Base-by-base conservation (phyloP, 2,797 vertebrate genomes). In the Danio aesculapii region DNA sequence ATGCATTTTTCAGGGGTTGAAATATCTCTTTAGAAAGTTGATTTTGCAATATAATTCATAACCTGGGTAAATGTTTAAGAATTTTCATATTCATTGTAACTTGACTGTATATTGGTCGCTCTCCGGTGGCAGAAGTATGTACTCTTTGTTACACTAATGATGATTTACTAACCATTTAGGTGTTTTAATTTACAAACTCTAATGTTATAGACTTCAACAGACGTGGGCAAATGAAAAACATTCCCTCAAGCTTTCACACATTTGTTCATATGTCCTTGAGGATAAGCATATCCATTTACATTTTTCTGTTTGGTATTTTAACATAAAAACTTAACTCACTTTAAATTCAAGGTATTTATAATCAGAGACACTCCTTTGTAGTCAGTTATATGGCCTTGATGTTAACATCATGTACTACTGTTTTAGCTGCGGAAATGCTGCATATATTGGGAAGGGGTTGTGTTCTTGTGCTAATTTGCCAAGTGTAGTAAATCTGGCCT, bases 51-150 rank as follows among this genome's bases (percentile, higher is more conserved):
- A 5, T 58, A 69, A 13, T 10, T 47, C 8, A 13, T 30, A 0
- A n/a, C 47, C 16, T 61, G 19, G 30, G 13, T 74, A 21, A 44
- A 44, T 49, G n/a, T 76, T 76, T 10, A 75, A 52, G 16, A 47
- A 47, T 52, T 43, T 1, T 8, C 41, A 59, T 8, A 16, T 43
- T 6, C 9, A 21, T 14, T 72, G 39, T 44, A 44, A 14, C 57
- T 63, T 53, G 5, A 2, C 49, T 43, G 14, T 57, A 17, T 44
- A 53, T 71, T 43, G 19, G 21, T 1, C 16, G 14, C 49, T 53
- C 39, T 75, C 14, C 21, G 53, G 5, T 63, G 2, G 39, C 7
- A 21, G 6, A 57, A 70, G 4, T 53, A 16, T 12, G 14, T 16
- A 16, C 5, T 52, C 16, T 52, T 69, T n/a, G 14, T 69, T 39